These are phyloP conservation scores for Scleropages formosus DNA, from an alignment of 2,797 vertebrate genomes.

Conservation along the genomic window DNA sequence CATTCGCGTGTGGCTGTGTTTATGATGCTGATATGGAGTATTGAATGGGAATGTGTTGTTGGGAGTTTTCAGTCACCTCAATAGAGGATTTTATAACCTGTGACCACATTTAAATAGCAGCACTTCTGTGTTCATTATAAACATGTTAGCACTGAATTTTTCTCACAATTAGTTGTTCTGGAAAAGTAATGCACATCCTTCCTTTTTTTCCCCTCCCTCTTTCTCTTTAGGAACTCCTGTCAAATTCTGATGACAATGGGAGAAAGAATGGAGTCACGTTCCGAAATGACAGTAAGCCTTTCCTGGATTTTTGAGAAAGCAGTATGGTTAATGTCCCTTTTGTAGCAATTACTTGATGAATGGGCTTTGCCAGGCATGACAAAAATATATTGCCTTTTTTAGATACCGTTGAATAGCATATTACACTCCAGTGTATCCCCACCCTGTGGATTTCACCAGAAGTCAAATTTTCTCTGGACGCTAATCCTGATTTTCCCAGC, in stretches of 20 bases:
- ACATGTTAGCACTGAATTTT: conserved; percentile 29
- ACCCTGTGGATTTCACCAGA: conserved; percentile 47
- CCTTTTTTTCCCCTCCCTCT: background rate
- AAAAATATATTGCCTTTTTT: background rate
- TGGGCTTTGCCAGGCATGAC: background rate
- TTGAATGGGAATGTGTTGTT: background rate
- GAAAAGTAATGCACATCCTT: background rate
- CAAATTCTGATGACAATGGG: conserved; percentile 53
- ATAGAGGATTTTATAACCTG: conserved; percentile 40
- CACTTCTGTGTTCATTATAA: conserved; percentile 21
- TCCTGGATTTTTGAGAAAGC: background rate
- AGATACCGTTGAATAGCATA: background rate
- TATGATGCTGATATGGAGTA: too few relatives aligned
- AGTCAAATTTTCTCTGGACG: conserved; percentile 66
- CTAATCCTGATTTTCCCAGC: conserved; percentile 55
- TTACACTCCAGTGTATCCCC: conserved; percentile 2
- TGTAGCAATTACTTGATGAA: background rate
- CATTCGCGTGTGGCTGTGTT: too few relatives aligned
- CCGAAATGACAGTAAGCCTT: conserved; percentile 69
- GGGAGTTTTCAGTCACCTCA: conserved; percentile 17
- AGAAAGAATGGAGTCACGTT: conserved; percentile 60
- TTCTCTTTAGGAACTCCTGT: conserved; percentile 43
- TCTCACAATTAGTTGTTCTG: conserved; percentile 10
- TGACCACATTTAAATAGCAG: conserved; percentile 36
- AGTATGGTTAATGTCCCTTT: background rate